phyloP scores from a whole-genome alignment of 2,797 vertebrate species.

The Nothura maculosa region DNA sequence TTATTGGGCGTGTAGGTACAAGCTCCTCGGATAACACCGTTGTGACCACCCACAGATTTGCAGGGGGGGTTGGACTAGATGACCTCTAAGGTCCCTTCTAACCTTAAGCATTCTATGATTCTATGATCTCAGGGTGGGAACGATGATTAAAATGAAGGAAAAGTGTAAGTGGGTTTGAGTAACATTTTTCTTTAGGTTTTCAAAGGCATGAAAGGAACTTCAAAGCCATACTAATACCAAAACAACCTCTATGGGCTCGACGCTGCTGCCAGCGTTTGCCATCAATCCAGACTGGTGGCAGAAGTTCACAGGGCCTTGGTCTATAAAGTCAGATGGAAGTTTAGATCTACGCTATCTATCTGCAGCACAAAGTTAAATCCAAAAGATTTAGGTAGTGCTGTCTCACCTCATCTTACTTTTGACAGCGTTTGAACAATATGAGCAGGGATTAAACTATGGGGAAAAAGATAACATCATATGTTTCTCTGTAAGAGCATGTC shows the following conservation, averaged over 20 bases:
- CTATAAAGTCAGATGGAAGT: background rate
- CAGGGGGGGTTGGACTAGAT: too few relatives aligned
- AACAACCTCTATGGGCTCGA: background rate
- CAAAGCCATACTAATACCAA: background rate
- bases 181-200: background rate
- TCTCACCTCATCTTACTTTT: background rate
- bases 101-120: too few relatives aligned
- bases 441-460: background rate
- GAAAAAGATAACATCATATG: background rate
- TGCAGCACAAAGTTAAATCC: background rate
- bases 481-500: background rate
- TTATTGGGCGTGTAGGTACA: background rate
- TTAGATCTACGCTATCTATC: background rate
- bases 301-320: background rate
- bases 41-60: constrained; percentile 11
- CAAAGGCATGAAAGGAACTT: background rate
- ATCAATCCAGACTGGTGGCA: background rate
- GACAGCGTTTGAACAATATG: background rate
- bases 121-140: background rate
- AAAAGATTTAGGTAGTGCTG: background rate
- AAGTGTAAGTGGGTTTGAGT: background rate
- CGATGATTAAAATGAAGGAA: background rate
- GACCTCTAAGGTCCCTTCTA: too few relatives aligned
- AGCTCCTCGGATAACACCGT: background rate
- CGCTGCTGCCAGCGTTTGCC: background rate